Evolutionary conservation across 92 coral and sea anemone genomes (phyloP), one percentile per base, ranked within the genome.

Genomic region (Palythoa heliodiscus): DNA sequence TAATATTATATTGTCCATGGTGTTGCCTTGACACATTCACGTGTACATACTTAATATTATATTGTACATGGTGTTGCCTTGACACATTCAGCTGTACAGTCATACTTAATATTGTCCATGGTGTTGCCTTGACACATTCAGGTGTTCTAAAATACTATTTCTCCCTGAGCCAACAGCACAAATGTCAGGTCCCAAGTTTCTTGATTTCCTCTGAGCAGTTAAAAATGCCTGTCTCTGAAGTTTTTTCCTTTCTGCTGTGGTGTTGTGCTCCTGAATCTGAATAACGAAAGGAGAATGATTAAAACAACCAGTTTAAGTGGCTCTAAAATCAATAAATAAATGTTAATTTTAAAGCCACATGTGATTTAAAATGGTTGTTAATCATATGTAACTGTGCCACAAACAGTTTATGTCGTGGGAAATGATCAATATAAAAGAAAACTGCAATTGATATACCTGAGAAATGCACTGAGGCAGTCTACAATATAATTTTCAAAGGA

Each of bases 121-220:
- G 53, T 88, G 83, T 37, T 70, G 79, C 87, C 92, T 95, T 64
- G 97, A 71, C 37, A 88, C 98, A 88, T 96, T 87, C 38, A 96
- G 87, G 71, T 96, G 99, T 54, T 93, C 92, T 37, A 96, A 87
- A 68, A 96, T 87, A 74, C 95, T 91, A 61, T 77, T 87, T 54
- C 68, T 68, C 17, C 71, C 54, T 52, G 95, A 70, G 64, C 92
- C 93, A 14, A 83, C 69, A 22, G 94, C 95, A 89, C 90, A 91
- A 53, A 91, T 73, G 67, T 92, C 81, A 11, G 95, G 87, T 17
- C 87, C 89, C 79, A 94, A 77, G 84, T 81, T 58, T 82, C 89
- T 88, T 82, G 88, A 77, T 79, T 93, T 91, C 89, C 90, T 78
- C 29, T 83, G 86, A 20, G 60, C 68, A 55, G 75, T 58, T 29